phyloP scores from a whole-genome alignment of 2,797 vertebrate species.

The Argentina silus region DNA sequence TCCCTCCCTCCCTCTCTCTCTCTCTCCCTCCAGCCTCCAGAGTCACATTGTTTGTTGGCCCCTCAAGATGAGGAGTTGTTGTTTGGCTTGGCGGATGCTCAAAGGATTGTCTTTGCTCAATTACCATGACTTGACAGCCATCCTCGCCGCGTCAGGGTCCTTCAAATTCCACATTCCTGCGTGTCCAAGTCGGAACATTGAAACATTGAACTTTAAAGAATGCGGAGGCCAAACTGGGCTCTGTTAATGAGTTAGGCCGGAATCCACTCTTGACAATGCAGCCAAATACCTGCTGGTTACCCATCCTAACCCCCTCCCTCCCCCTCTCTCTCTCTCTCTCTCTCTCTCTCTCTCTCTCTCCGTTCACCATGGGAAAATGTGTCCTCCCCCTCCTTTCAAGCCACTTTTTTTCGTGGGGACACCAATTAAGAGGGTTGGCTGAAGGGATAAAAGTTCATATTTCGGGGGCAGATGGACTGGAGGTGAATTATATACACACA shows the following conservation, averaged over 20 bases:
- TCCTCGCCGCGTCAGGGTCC: constrained; percentile 44
- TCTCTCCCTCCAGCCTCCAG: not conserved
- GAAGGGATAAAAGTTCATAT: constrained; percentile 29
- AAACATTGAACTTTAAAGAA: constrained; percentile 63
- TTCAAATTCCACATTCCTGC: constrained; percentile 67
- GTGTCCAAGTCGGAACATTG: constrained; percentile 40
- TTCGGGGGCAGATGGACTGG: constrained; percentile 21
- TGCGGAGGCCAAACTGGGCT: constrained; percentile 59
- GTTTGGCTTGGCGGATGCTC: too few relatives aligned
- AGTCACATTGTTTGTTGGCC: too few relatives aligned
- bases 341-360: constrained; percentile 33
- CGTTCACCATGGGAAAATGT: constrained; percentile 70
- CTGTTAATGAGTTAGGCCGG: constrained; percentile 69
- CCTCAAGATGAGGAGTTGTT: too few relatives aligned
- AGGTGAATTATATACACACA: constrained; percentile 29
- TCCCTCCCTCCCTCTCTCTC: not conserved
- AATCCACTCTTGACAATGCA: constrained; percentile 61
- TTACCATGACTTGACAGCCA: constrained; percentile 54
- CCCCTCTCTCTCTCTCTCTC: not conserved
- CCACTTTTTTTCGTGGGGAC: constrained; percentile 65
- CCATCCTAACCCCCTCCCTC: constrained; percentile 32
- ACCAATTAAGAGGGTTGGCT: constrained; percentile 63
- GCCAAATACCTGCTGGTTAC: constrained; percentile 71
- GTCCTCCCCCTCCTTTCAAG: constrained; percentile 46
- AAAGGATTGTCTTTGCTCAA: constrained; percentile 62